Evolutionary conservation across 2,888 invertebrate species (phyloP), one percentile per base, ranked within the genome.

Genomic region (Lasioglossum marginatum): DNA sequence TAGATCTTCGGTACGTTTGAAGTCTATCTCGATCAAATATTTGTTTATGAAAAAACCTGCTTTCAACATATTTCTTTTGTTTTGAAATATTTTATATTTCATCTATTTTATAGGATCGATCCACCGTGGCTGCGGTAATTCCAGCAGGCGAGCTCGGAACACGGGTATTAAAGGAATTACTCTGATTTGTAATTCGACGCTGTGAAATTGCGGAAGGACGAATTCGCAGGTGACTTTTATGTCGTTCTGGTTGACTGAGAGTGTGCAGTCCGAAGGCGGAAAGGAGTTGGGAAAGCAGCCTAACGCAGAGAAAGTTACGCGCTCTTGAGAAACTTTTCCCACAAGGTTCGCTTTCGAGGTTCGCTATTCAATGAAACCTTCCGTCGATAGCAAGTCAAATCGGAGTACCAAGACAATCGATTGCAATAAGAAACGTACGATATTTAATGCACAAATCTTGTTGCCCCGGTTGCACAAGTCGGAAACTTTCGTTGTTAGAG

Each of bases 311-410:
- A 93, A 93, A 93, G 93, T 93, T 88, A 80, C 87, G 74, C 83
- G 85, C 79, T 90, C 92, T 87, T 86, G 88, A 89, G 90, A 92
- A 92, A 92, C 91, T 92, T 92, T 93, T 93, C 92, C 92, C 93
- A 93, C 92, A 92, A 91, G 90, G 90, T 91, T 92, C 90, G 84
- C 90, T 90, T 92, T 92, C 91, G 87, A 89, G 82, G 88, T 91
- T 90, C 89, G 84, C 40, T 40, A 68, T 68, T 68, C 88, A 89
- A 91, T 87, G 82, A 86, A 88, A 86, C 85, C 72, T 81, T 81
- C 57, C 74, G 70, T 81, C 78, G 75, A 45, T 43, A 12, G 27
- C n/a, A 72, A 68, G 57, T 60, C 70, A 31, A 74, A 31, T 68
- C 27, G 52, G 40, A 79, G 34, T 40, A 31, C 43, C 43, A 27